Conservation (phyloP, 2,888 invertebrate species). For the Sphaeridia pumilis region DNA sequence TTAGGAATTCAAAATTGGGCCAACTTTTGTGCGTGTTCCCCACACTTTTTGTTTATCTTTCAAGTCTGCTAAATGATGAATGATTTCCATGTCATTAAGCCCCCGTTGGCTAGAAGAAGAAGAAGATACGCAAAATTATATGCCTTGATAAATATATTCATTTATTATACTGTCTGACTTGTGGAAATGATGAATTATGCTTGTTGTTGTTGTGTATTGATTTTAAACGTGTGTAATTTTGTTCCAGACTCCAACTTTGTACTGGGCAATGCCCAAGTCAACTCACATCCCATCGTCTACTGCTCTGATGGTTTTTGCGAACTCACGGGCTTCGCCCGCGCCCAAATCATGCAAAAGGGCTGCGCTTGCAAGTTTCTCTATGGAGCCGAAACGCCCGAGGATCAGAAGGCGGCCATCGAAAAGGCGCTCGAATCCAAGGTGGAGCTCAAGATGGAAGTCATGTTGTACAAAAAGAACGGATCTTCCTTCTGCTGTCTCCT, state of each 20-base stretch:
- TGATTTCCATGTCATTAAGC: too few relatives aligned
- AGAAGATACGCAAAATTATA: too few relatives aligned
- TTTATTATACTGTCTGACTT: too few relatives aligned
- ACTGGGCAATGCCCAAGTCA: constrained; percentile 87
- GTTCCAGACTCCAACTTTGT: constrained; percentile 89
- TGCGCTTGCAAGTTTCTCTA: constrained; percentile 91
- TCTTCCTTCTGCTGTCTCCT: constrained; percentile 89
- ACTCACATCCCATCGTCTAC: constrained; percentile 79
- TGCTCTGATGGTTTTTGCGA: constrained; percentile 95
- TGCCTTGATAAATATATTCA: too few relatives aligned
- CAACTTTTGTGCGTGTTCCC: too few relatives aligned
- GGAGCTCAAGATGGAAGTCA: constrained; percentile 85
- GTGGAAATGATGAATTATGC: too few relatives aligned
- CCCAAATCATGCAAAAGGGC: constrained; percentile 93
- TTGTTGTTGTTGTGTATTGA: background rate
- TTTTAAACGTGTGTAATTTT: constrained; percentile 14
- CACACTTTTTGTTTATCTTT: too few relatives aligned
- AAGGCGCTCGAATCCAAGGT: constrained; percentile 76
- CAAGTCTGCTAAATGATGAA: too few relatives aligned
- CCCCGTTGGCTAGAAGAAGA: too few relatives aligned
- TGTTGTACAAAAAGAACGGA: constrained; percentile 89
- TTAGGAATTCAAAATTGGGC: too few relatives aligned
- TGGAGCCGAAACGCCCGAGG: constrained; percentile 76
- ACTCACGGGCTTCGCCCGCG: constrained; percentile 82
- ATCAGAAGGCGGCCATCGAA: constrained; percentile 78